Evolutionary conservation across 2,888 invertebrate species (phyloP), one percentile per base, ranked within the genome.

Genomic region (Maniola hyperantus): DNA sequence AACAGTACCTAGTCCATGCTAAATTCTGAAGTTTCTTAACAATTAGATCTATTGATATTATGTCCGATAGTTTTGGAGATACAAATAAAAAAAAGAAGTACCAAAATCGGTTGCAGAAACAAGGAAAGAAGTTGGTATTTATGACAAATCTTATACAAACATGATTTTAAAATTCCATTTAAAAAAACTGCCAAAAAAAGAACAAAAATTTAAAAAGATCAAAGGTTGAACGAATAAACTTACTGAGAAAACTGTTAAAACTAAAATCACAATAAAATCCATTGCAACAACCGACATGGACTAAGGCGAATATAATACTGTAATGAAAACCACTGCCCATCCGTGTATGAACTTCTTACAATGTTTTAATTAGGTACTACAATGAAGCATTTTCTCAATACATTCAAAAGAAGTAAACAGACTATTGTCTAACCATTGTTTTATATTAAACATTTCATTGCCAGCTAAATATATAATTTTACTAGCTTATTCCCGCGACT

Each of bases 281-380:
- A 85, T 86, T 65, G 74, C 64, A 73, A 70, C 71, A 71, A 72
- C 73, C 72, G 72, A 64, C 65, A 57, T 36, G 62, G 18, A 6
- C 46, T 70, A 72, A 68, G 64, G 60, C 44, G 64, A 33, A 58
- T 10, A 42, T 20, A 39, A 69, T 26, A 82, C 77, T 83, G 77
- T 73, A 54, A 63, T 58, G 51, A 72, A 62, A 72, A 62, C 67
- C 79, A 78, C 79, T 71, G 70, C 74, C 60, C 36, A 18, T 61
- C 51, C 33, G 71, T 64, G 72, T 42, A 76, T 42, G 76, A 77
- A 64, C 18, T 61, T 6, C 36, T 10, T 13, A 15, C 73, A 76
- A n/a, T 80, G 77, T 79, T 74, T 70, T 68, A 73, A 65, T 71
- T 70, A 68, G n/a, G n/a, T n/a, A n/a, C 8, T 72, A 78, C 78